These are phyloP conservation scores for Molanna angustata DNA, from an alignment of 2,888 invertebrate genomes.

Conservation along the genomic window DNA sequence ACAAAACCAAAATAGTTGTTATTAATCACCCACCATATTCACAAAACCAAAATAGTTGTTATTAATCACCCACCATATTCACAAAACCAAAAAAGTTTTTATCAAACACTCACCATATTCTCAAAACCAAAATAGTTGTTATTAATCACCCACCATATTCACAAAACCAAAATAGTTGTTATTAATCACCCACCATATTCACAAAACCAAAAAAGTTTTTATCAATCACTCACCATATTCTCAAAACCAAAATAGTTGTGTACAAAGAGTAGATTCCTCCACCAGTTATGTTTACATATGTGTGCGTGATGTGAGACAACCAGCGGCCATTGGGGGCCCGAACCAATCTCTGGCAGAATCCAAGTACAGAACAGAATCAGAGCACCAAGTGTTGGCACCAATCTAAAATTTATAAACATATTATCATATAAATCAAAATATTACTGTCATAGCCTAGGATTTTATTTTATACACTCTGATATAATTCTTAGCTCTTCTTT, in stretches of 20 bases:
- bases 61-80: no score
- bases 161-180: no score
- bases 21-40: no score
- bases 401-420: conserved; percentile 40
- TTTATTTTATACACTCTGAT: no score
- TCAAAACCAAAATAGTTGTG: conserved; percentile 72
- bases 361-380: conserved; percentile 66
- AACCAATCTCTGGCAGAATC: conserved; percentile 59
- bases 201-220: no score
- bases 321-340: conserved; percentile 68
- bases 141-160: no score
- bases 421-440: background rate
- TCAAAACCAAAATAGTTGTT: conserved; percentile 71
- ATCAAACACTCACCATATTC: conserved; percentile 56
- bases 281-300: conserved; percentile 67
- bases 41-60: no score
- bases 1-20: no score
- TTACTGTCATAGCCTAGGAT: no score
- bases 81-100: no score
- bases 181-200: no score
- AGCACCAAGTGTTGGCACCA: conserved; percentile 63
- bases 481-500: no score
- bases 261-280: conserved; percentile 68
- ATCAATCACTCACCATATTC: conserved; percentile 56
- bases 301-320: conserved; percentile 65